A percentile compares a stretch with the other conserved stretches of the same genome.
These are phyloP conservation scores for Pandemis corylana DNA, from an alignment of 2,888 invertebrate genomes.

Conservation along the genomic window DNA sequence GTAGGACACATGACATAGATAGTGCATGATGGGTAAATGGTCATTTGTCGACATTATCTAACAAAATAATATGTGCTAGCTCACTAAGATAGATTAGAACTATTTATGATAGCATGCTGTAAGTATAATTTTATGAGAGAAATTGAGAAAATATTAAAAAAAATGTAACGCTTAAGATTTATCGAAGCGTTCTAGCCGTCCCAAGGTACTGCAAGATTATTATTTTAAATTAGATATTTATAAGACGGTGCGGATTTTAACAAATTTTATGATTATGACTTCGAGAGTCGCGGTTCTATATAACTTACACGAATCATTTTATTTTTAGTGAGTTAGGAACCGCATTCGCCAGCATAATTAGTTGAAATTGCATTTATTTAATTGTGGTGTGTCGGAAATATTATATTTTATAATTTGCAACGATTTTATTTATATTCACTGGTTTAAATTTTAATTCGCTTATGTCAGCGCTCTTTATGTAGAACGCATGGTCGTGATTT, in stretches of 20 bases:
- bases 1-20: constrained; percentile 1
- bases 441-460: constrained; percentile 68
- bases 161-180: constrained; percentile 56
- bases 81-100: constrained; percentile 66
- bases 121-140: constrained; percentile 62
- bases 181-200: constrained; percentile 70
- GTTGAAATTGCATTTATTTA: constrained; percentile 73
- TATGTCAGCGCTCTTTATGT: constrained; percentile 56
- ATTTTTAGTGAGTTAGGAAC: constrained; percentile 45
- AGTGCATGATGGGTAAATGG: constrained; percentile 5
- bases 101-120: constrained; percentile 81
- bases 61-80: constrained; percentile 29
- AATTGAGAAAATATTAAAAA: constrained; percentile 52
- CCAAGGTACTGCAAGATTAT: constrained; percentile 52
- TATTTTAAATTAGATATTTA: constrained; percentile 20
- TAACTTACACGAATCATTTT: constrained; percentile 24
- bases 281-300: constrained; percentile 31
- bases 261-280: constrained; percentile 40
- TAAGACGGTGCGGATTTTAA: constrained; percentile 40
- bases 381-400: constrained; percentile 60
- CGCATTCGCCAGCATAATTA: constrained; percentile 48
- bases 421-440: constrained; percentile 71
- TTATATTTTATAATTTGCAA: constrained; percentile 60
- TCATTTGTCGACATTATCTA: neutral
- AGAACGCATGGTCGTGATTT: constrained; percentile 46